Evolutionary conservation across 2,797 vertebrate species (phyloP), one percentile per base, ranked within the genome.

Genomic region (Poeciliopsis presidionis): DNA sequence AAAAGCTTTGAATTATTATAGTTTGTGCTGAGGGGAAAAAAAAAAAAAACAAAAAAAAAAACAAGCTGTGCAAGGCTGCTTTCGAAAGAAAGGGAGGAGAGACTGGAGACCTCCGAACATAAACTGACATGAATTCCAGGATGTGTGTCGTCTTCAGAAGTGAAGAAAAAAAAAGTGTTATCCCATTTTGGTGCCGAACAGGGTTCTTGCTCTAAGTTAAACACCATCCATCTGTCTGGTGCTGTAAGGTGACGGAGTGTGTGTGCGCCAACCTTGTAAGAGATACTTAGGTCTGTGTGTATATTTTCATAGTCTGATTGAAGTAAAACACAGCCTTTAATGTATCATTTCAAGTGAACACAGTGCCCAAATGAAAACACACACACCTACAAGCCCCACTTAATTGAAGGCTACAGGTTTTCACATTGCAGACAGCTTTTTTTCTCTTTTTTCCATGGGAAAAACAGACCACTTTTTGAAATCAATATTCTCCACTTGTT

Each of bases 391-490:
- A 96, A 96, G 94, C 92, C 92, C 83, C 86, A 92, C 94, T 95
- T 97, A 97, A 97, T 96, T 96, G 96, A 96, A 96, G 94, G 95
- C 94, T 96, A 93, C 95, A 95, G 93, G 94, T 96, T 96, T 95
- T 93, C 94, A 94, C 91, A 93, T 90, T 86, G 90, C 88, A 93
- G 92, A 89, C 88, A 83, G 78, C 80, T 77, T 80, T 85, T 87
- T 75, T 72, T 46, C 13, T 36, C 16, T 8, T 65, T 86, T 90
- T 90, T 89, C 81, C 84, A 75, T 87, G 76, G 80, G 84, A 88
- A 88, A 83, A 91, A 90, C 55, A 90, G 81, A 89, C 84, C 87
- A 90, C 90, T 93, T 92, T 94, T 92, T 94, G 82, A 94, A 95
- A 96, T 96, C 95, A 95, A 96, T 96, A 95, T 95, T 94, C 90